Percentiles rank a stretch among this genome's conserved stretches.
phyloP scores from a whole-genome alignment of 2,888 invertebrate species.

The Phrixothrix hirtus region DNA sequence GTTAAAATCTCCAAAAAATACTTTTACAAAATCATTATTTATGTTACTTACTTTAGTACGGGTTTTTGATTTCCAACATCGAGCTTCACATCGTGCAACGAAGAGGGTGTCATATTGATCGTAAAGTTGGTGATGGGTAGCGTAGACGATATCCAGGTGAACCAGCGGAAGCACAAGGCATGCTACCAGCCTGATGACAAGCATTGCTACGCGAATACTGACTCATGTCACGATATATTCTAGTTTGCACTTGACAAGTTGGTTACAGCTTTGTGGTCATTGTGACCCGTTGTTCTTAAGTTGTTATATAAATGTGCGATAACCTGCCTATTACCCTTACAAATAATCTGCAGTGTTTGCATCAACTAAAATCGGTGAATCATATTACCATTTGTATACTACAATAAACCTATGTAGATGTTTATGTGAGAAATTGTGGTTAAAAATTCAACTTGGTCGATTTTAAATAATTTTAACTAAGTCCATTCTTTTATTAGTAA shows the following conservation, averaged over 20 bases:
- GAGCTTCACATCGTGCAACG: constrained; percentile 65
- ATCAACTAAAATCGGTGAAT: too few species aligned
- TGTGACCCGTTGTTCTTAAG: constrained; percentile 24
- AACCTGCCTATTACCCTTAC: constrained; percentile 14
- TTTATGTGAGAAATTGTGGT: too few species aligned
- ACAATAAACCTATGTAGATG: too few species aligned
- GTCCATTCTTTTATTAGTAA: too few species aligned
- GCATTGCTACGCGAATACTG: constrained; percentile 38
- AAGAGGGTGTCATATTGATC: constrained; percentile 60
- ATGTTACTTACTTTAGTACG: constrained; percentile 42
- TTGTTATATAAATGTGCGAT: constrained; percentile 7
- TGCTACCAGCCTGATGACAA: constrained; percentile 33
- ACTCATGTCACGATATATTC: constrained; percentile 40
- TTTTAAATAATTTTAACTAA: too few species aligned
- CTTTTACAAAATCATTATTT: too few species aligned
- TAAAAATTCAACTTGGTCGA: too few species aligned
- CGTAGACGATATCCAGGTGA: constrained; percentile 50
- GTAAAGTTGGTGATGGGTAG: constrained; percentile 55
- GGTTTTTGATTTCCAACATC: constrained; percentile 56
- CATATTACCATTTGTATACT: too few species aligned
- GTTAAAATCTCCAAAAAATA: too few species aligned
- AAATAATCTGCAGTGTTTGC: too few species aligned
- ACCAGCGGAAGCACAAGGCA: constrained; percentile 33
- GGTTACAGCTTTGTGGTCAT: constrained; percentile 37
- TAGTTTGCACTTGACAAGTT: constrained; percentile 40